Base-by-base conservation (phyloP, 1,140 invertebrate species). In the Drosophila pachea region DNA sequence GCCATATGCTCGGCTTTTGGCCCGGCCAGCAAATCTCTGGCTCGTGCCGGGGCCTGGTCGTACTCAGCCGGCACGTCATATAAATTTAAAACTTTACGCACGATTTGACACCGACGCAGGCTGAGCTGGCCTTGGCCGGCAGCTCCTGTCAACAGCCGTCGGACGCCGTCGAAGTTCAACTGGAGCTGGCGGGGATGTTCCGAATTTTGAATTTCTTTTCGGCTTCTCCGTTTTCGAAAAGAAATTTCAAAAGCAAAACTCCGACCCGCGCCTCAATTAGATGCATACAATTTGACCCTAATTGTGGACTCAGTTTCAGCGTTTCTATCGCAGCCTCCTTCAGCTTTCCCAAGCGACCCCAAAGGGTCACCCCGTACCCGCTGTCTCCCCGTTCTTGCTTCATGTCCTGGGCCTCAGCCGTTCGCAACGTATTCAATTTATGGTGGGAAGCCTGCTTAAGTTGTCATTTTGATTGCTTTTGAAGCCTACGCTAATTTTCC, bases 391-490 rank as follows among this genome's bases (percentile, higher is more conserved):
- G 1, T 22, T 22, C 3, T 1, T 3, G 1, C 22, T 22, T 1
- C 22, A 22, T 22, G 22, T 22, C 22, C 22, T 22, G 22, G 22
- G 22, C n/a, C n/a, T n/a, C n/a, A n/a, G n/a, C n/a, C n/a, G n/a
- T n/a, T n/a, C n/a, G n/a, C n/a, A n/a, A 33, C 43, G 47, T 67
- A 61, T 71, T 71, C 53, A 65, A 67, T 56, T 56, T 69, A 66
- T 76, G 56, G 42, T 48, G 67, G 42, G 79, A 83, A 83, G 76
- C 81, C 82, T 86, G 81, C 81, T 86, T 86, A 86, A 86, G 74
- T 86, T 86, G 81, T 86, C 82, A 86, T 81, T 77, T 82, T 86
- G 81, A 86, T 86, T 86, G 77, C 81, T 86, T 86, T 86, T 86
- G 81, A 81, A 83, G 78, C 74, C 74, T 53, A 75, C 74, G 82